A percentile compares a stretch with the other conserved stretches of the same genome.
Conservation (phyloP, 2,113 vertebrate genomes). For the Chaetura pelagica region DNA sequence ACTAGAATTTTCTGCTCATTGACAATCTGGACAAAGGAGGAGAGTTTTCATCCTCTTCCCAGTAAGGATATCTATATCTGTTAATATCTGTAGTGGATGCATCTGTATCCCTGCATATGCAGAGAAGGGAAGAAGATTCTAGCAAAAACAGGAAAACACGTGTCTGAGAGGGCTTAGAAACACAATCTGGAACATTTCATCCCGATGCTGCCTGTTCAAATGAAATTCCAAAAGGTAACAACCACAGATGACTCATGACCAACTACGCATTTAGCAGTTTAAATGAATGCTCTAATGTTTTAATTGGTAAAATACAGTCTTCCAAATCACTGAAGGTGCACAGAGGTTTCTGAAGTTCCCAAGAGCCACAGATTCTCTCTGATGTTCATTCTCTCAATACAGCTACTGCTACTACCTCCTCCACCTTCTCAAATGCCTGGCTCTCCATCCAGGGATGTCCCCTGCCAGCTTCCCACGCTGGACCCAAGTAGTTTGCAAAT, state of each 20-base stretch:
- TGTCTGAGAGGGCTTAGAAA: background rate
- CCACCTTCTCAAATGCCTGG: background rate
- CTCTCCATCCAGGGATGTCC: background rate
- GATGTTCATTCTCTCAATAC: background rate
- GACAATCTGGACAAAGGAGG: background rate
- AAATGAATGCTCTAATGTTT: background rate
- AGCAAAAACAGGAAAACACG: background rate
- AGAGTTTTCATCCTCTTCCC: background rate
- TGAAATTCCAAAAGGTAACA: background rate
- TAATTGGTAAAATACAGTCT: background rate
- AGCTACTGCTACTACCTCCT: background rate
- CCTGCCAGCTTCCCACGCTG: background rate
- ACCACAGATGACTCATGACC: background rate
- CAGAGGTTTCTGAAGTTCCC: background rate
- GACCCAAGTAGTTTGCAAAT: constrained; percentile 24
- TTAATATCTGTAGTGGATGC: background rate
- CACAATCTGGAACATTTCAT: background rate
- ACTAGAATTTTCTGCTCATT: background rate
- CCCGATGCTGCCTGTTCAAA: background rate
- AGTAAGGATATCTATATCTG: background rate
- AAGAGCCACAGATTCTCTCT: background rate
- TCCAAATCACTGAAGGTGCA: background rate
- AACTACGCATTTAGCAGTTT: background rate
- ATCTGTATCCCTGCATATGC: background rate
- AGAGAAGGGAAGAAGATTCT: background rate